Conservation (phyloP, 2,113 vertebrate species). For the Onychostruthus taczanowskii region DNA sequence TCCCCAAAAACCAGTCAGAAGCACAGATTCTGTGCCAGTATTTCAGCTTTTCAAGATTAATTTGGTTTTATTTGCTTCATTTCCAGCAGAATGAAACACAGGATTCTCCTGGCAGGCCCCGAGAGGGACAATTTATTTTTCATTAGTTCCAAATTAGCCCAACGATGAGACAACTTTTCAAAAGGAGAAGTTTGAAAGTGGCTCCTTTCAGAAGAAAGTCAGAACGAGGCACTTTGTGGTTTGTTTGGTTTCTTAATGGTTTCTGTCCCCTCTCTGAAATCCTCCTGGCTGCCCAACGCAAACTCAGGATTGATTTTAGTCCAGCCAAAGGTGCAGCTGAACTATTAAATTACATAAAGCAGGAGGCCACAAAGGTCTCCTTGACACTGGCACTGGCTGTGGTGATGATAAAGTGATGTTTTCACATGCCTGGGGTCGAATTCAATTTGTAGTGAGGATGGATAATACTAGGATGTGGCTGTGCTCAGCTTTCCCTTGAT, state of each 20-base stretch:
- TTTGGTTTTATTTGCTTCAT: constrained; percentile 26
- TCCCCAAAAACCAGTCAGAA: neutral
- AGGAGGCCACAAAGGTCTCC: neutral
- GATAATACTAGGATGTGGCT: neutral
- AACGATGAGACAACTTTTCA: neutral
- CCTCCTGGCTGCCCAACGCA: neutral
- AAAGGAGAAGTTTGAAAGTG: neutral
- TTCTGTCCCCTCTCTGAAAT: constrained; percentile 6
- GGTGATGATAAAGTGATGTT: neutral
- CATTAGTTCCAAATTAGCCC: neutral
- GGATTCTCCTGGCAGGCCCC: neutral
- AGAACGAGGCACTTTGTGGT: neutral
- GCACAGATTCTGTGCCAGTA: accelerated
- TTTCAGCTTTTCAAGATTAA: neutral
- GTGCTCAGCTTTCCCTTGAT: neutral
- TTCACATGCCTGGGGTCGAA: neutral
- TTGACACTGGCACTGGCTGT: neutral
- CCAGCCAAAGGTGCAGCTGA: neutral
- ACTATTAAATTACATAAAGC: neutral
- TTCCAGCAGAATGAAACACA: neutral
- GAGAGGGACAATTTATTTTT: neutral
- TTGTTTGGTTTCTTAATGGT: constrained; percentile 44
- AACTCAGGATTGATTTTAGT: neutral
- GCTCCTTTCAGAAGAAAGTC: neutral
- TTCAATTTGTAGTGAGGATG: neutral